Evolutionary conservation across 2,797 vertebrate genomes (phyloP).

Genomic region (Diglossa cyanea): DNA sequence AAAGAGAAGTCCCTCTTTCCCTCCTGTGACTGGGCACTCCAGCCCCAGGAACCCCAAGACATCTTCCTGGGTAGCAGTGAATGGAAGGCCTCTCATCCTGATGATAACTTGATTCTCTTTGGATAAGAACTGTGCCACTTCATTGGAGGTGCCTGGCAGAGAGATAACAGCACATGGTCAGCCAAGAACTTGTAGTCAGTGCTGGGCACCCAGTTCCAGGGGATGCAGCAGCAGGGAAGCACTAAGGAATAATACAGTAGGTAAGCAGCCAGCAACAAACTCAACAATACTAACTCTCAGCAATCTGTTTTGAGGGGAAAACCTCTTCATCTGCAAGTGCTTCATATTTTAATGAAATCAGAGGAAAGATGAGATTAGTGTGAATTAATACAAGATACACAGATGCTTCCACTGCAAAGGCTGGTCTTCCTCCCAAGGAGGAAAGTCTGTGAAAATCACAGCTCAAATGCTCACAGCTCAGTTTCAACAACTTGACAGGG

Average conservation of each 20-base stretch:
- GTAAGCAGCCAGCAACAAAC: not conserved
- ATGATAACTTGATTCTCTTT: slow-evolving; percentile 97
- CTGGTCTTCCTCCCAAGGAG: not conserved
- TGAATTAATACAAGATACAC: not conserved
- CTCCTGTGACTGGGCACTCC: slow-evolving; percentile 90
- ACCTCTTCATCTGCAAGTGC: not conserved
- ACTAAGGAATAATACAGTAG: not conserved
- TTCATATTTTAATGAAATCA: not conserved
- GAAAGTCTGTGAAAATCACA: not conserved
- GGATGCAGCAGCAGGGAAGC: not conserved
- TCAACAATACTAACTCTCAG: not conserved
- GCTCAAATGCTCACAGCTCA: not conserved
- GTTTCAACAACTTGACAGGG: not conserved
- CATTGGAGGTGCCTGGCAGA: slow-evolving; percentile 89
- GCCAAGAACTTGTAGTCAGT: fast-evolving
- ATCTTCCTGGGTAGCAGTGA: slow-evolving; percentile 88
- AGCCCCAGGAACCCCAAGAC: slow-evolving; percentile 90
- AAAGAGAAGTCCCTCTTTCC: slow-evolving; percentile 90
- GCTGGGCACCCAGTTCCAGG: not conserved
- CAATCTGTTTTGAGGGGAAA: not conserved
- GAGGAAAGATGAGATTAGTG: not conserved
- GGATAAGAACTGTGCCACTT: slow-evolving; percentile 95
- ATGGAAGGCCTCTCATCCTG: slow-evolving; percentile 91
- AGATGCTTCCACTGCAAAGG: not conserved
- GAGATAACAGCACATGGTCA: not conserved